phyloP scores from a whole-genome alignment of 1,140 invertebrate genomes.

The Stenopsyche tienmushanensis region DNA sequence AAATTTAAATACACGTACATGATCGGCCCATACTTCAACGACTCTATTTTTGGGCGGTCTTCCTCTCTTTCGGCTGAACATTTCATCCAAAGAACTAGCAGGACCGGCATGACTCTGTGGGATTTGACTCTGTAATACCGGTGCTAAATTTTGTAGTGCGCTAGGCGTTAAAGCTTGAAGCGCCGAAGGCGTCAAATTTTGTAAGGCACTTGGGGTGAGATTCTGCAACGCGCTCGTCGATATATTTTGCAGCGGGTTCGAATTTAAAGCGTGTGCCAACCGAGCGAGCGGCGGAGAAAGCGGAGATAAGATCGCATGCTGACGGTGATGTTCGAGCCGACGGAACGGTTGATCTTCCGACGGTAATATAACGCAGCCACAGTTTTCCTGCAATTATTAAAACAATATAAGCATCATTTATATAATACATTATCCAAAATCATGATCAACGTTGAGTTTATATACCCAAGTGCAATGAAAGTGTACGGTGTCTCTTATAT shows the following conservation, averaged over 20 bases:
- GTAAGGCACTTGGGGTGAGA: slow-evolving; percentile 48
- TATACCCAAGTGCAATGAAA: slow-evolving; percentile 81
- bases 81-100: slow-evolving; percentile 77
- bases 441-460: too few species aligned
- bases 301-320: slow-evolving; percentile 66
- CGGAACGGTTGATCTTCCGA: slow-evolving; percentile 80
- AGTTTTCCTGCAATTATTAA: slow-evolving; percentile 70
- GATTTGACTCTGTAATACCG: slow-evolving; percentile 44
- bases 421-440: slow-evolving; percentile 2
- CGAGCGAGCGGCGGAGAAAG: slow-evolving; percentile 61
- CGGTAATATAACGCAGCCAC: slow-evolving; percentile 78
- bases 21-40: slow-evolving; percentile 85
- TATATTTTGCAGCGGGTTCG: slow-evolving; percentile 29
- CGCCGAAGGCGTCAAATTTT: slow-evolving; percentile 53
- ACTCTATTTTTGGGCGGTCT: slow-evolving; percentile 89
- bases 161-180: slow-evolving; percentile 46
- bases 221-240: slow-evolving; percentile 15
- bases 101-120: slow-evolving; percentile 64
- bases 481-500: slow-evolving; percentile 77
- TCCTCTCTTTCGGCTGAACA: slow-evolving; percentile 88
- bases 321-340: slow-evolving; percentile 86
- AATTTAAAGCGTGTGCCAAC: slow-evolving; percentile 32
- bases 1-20: slow-evolving; percentile 59
- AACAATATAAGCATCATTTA: not conserved
- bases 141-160: slow-evolving; percentile 28